Evolutionary conservation across 2,113 vertebrate genomes (phyloP), one percentile per base, ranked within the genome.

Genomic region (Labeo rohita): DNA sequence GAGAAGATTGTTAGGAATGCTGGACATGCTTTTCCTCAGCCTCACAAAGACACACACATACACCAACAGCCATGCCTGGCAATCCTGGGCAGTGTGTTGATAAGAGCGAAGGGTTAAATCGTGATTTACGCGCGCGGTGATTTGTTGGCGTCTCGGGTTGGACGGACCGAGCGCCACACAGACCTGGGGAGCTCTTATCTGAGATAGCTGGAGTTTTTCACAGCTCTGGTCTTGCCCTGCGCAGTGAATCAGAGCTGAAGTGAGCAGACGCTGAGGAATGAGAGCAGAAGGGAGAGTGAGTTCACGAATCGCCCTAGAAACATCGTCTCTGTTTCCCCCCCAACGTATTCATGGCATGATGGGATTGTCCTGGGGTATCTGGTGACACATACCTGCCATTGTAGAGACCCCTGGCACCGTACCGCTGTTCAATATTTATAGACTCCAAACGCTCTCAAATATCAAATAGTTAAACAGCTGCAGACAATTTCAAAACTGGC

Each of bases 351-450:
- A 39, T 73, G 83, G 88, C 70, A 85, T 85, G 83, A 85, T 70
- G 80, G 79, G 86, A 85, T 85, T 89, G 84, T 89, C 85, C 79
- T 87, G 79, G 83, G 73, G 83, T 89, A 87, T 89, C 88, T 89
- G 83, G 74, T 89, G 84, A 86, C 88, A 68, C 88, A 89, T 89
- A 89, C 86, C 83, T 89, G 83, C 86, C 88, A 85, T 87, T 89
- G 83, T 89, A 85, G 86, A 76, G 83, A 85, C 86, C 86, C 75
- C 79, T 87, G 88, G 86, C 85, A 87, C 79, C 23, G 6, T 72
- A 80, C 83, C 80, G 85, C 88, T 87, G 88, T 87, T 89, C 86
- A 89, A 87, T 87, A 89, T 89, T 89, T 89, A 89, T 89, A 89
- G 83, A 84, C 63, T n/a, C 73, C 88, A 87, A 89, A 87, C 80